Percentiles rank a stretch among this genome's conserved stretches.
Evolutionary conservation across 2,888 invertebrate species (phyloP).

Genomic region (Epinotia demarniana): DNA sequence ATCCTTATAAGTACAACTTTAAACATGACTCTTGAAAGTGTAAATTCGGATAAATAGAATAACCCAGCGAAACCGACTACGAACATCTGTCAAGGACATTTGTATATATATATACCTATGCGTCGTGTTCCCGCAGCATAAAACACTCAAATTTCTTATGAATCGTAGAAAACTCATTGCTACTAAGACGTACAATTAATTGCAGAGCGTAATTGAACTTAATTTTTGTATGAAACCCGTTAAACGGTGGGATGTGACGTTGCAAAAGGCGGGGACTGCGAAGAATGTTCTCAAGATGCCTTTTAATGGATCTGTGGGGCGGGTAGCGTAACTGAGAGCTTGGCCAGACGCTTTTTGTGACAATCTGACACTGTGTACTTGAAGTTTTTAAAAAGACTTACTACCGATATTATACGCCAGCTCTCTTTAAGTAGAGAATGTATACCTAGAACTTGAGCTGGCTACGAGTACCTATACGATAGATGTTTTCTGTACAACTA

Average conservation of each 20-base stretch:
- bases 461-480: too few species aligned
- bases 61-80: too few species aligned
- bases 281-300: slow-evolving; percentile 47
- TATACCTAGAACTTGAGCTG: too few species aligned
- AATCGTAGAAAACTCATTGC: background rate
- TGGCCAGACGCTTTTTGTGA: slow-evolving; percentile 22
- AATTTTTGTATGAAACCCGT: slow-evolving; percentile 28
- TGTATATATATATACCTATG: too few species aligned
- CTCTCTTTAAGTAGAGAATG: background rate
- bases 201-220: slow-evolving; percentile 19
- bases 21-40: too few species aligned
- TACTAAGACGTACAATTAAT: slow-evolving; percentile 26
- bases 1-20: too few species aligned
- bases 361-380: slow-evolving; percentile 12
- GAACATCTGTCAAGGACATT: too few species aligned
- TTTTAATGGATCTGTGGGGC: slow-evolving; percentile 44
- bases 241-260: background rate
- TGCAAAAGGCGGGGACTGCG: slow-evolving; percentile 43
- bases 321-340: slow-evolving; percentile 11
- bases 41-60: too few species aligned
- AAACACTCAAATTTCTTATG: background rate
- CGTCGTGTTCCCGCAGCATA: too few species aligned
- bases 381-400: background rate
- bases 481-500: too few species aligned
- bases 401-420: background rate